Conservation (phyloP, 2,797 vertebrate genomes). For the Philypnodon macrostomus region DNA sequence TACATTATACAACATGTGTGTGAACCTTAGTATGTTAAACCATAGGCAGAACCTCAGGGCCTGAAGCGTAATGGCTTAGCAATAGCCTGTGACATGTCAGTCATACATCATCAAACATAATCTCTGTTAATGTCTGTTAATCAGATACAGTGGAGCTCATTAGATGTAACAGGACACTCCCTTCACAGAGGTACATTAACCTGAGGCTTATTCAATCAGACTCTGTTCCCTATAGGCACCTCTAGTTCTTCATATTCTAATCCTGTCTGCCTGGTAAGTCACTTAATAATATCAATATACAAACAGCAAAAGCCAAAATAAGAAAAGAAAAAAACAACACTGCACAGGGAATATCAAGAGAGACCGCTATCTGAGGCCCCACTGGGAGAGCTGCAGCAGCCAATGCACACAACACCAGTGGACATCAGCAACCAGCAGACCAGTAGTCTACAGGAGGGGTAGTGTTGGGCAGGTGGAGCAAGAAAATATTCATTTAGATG, state of each 20-base stretch:
- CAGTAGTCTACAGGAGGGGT: slow-evolving; percentile 6
- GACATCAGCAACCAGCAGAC: slow-evolving; percentile 24
- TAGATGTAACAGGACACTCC: slow-evolving; percentile 62
- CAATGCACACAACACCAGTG: slow-evolving; percentile 31
- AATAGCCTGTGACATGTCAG: slow-evolving; percentile 45
- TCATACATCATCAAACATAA: slow-evolving; percentile 62
- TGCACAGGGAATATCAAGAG: slow-evolving; percentile 54
- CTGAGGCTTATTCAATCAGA: slow-evolving; percentile 51
- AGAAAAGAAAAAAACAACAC: slow-evolving; percentile 26
- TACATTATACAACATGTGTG: too few relatives aligned
- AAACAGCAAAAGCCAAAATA: slow-evolving; percentile 26
- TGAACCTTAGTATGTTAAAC: too few relatives aligned
- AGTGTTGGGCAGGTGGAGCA: slow-evolving; percentile 2
- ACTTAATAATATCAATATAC: too few relatives aligned
- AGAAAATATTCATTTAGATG: too few relatives aligned
- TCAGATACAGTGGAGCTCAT: slow-evolving; percentile 60
- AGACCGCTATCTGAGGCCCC: slow-evolving; percentile 65
- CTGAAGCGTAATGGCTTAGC: slow-evolving; percentile 46
- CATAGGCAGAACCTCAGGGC: too few relatives aligned
- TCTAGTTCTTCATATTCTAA: not conserved
- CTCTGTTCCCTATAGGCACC: slow-evolving; percentile 38
- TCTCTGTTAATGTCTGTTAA: slow-evolving; percentile 64
- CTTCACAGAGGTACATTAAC: slow-evolving; percentile 57
- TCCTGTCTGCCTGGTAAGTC: not conserved
- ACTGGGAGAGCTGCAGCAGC: slow-evolving; percentile 59